Base-by-base conservation (phyloP, 2,797 vertebrate species). In the Alauda arvensis region DNA sequence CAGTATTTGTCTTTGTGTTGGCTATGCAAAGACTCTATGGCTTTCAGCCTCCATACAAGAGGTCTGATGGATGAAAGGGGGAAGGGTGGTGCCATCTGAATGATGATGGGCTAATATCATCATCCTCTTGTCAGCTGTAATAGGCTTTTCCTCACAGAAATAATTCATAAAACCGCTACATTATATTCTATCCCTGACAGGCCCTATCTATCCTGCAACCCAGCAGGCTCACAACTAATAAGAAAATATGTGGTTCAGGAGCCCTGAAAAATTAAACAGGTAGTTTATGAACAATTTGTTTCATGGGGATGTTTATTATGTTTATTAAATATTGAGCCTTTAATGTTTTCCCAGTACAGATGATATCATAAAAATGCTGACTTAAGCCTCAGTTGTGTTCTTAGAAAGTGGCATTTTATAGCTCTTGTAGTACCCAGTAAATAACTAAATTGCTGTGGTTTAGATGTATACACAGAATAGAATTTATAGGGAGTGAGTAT, bases 61-160 rank as follows among this genome's bases (percentile, higher is more conserved):
- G 97, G 96, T 95, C 98, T 99, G 98, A 99, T 98, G 98, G 98
- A 99, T 99, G 98, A 98, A 98, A 98, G 98, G 98, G 98, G 98
- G 96, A 94, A 98, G 98, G 98, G 98, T 97, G 98, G 98, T 98
- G 97, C 98, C 97, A 97, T 98, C 98, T 98, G 99, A 99, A 99
- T 99, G 98, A 99, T 99, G 98, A 99, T 98, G 98, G 98, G 98
- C 98, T 99, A 99, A 99, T 99, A 99, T 99, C 99, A 99, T 99
- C 99, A 99, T 99, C 98, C 98, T 98, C 98, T 99, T 99, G 99
- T 99, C 99, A 99, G 98, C 97, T 97, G 98, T 99, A 99, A 99
- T 99, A 99, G 99, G 98, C 98, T 99, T 99, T 98, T 98, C 98
- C 98, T 98, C 98, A 98, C 98, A 98, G 98, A 98, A 99, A 99